phyloP scores from a whole-genome alignment of 2,797 vertebrate genomes.

The Gastrophryne carolinensis region DNA sequence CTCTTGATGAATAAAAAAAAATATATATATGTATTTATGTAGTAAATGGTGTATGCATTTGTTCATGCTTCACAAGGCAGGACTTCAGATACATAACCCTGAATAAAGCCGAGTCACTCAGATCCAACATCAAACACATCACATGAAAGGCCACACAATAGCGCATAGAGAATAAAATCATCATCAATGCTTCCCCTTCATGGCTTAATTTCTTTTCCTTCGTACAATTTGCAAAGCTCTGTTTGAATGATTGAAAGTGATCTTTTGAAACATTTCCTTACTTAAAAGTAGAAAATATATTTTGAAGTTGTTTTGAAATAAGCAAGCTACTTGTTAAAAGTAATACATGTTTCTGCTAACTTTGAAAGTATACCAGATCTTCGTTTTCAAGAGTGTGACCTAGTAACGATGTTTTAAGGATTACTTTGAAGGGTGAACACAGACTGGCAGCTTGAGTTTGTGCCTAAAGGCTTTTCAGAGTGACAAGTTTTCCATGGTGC shows the following conservation, averaged over 20 bases:
- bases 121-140: not conserved
- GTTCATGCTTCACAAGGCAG: not conserved
- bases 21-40: too few species aligned
- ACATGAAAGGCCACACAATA: not conserved
- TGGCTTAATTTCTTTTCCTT: not conserved
- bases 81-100: not conserved
- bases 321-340: conserved; percentile 14
- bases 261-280: not conserved
- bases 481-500: conserved; percentile 49
- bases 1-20: too few species aligned
- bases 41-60: not conserved
- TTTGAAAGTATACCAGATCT: conserved; percentile 34
- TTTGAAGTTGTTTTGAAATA: not conserved
- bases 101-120: not conserved
- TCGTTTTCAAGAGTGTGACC: conserved; percentile 42
- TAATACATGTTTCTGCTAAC: conserved; percentile 10
- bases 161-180: not conserved
- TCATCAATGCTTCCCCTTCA: not conserved
- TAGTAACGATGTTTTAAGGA: conserved; percentile 47
- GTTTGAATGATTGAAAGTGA: not conserved
- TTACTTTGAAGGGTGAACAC: conserved; percentile 49
- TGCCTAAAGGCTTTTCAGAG: conserved; percentile 49
- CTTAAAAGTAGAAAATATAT: conserved; percentile 6
- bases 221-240: not conserved
- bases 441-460: conserved; percentile 41